A percentile compares a stretch with the other conserved stretches of the same genome.
Evolutionary conservation across 30 jellyfish, hydroid and myxozoan species (phyloP).

Genomic region (Pseudorhiza aurosa): DNA sequence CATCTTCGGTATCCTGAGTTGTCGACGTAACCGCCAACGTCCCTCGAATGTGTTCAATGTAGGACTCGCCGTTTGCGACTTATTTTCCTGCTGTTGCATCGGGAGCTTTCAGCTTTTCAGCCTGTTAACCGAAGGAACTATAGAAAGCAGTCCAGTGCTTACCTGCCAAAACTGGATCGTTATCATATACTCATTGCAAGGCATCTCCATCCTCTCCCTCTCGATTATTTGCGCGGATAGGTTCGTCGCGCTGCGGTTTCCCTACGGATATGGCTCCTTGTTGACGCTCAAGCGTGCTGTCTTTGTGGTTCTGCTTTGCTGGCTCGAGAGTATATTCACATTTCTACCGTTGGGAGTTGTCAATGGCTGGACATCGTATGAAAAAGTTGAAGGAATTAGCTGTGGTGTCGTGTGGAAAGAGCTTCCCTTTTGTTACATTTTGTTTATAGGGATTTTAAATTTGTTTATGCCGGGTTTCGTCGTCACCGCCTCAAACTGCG

Average conservation of each 20-base stretch:
- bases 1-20: neutral
- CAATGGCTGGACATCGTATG: slow-evolving; percentile 18
- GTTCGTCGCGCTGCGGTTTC: slow-evolving; percentile 6
- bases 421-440: neutral
- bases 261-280: neutral
- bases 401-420: slow-evolving; percentile 8
- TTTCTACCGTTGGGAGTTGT: neutral
- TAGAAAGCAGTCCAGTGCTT: neutral
- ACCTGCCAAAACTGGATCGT: neutral
- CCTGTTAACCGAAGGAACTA: neutral
- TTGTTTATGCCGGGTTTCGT: neutral
- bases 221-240: neutral
- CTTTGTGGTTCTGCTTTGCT: neutral
- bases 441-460: neutral
- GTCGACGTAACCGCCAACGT: neutral
- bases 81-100: neutral
- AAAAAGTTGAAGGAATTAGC: neutral
- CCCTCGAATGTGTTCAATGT: slow-evolving; percentile 2
- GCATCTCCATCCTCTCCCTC: neutral
- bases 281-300: neutral
- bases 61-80: slow-evolving; percentile 4
- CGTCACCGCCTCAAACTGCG: neutral
- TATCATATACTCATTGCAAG: neutral
- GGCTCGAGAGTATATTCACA: neutral
- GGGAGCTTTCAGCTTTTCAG: slow-evolving; percentile 3